Base-by-base conservation (phyloP, 2,113 vertebrate species). In the Cinclus mexicanus region DNA sequence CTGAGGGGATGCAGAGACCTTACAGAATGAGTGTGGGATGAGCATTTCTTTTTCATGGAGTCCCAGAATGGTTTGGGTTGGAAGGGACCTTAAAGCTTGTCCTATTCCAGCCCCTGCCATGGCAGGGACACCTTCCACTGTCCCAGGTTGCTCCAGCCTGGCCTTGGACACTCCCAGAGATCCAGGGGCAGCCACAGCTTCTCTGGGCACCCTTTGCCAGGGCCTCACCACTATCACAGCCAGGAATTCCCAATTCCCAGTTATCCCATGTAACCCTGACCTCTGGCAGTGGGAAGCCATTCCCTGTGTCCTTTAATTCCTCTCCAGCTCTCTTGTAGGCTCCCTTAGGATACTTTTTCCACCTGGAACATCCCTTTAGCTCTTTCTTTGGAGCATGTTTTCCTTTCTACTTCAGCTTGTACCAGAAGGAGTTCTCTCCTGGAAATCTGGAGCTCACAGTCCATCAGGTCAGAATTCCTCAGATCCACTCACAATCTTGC, bases 181-280 rank as follows among this genome's bases (percentile, higher is more conserved):
- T 75, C 39, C 64, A 63, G 70, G 53, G n/a, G 11, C 60, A 89
- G 33, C n/a, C 53, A 18, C 53, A 89, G 69, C 78, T 47, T 0
- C 47, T 41, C 25, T 76, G 87, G 29, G n/a, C 2, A 47, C 1
- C 20, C 21, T 69, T 21, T 69, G 47, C 47, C 63, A 55, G 39
- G 6, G 8, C 12, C 5, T 76, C 0, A 0, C 5, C 46, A 53
- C 20, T 16, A 7, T 83, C 39, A 1, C 1, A 55, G 39, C 0
- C 0, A 19, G 2, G 5, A 61, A 31, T 76, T 83, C 2, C 23
- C 35, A 37, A 37, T 67, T 68, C 29, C n/a, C 11, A 19, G 1
- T 15, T 15, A 6, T 53, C 25, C 35, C 29, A 49, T 16, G 29
- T 0, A 3, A 0, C 10, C 41, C 47, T 76, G n/a, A 17, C n/a